Evolutionary conservation across 2,113 vertebrate genomes (phyloP), one percentile per base, ranked within the genome.

Genomic region (Corythornis vintsioides): DNA sequence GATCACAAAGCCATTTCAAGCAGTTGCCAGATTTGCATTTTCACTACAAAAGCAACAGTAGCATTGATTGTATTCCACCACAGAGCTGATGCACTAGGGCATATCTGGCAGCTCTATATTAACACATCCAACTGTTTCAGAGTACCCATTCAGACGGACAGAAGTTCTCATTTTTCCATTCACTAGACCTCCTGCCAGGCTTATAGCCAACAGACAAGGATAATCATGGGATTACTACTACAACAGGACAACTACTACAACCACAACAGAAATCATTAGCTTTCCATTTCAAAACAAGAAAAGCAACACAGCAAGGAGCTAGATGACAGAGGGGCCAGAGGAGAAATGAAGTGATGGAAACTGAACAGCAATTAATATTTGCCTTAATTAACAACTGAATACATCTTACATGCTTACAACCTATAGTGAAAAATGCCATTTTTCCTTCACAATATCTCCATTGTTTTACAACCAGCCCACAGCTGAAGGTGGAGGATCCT

Each of bases 211-310:
- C 71, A 92, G 71, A 95, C 94, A 83, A 55, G 79, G 89, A 86
- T 95, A 93, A 96, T 89, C 94, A 83, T 25, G 75, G 96, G 92
- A 95, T 95, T 96, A 94, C 89, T 80, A 94, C 86, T 25, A 56
- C 84, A 96, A 91, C 78, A 96, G 38, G 8, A 35, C 72, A 42
- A 86, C 94, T 86, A 55, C 92, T 93, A 91, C 74, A 76, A 82
- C 75, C 80, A 85, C 92, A 91, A 86, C 75, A 94, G 78, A 93
- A 94, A 93, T 85, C 89, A 96, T 91, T 91, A 95, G 84, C 91
- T 91, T 93, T 83, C 89, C 57, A 65, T 95, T 96, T 74, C 85
- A 40, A 88, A 95, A 77, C 60, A 83, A 87, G 66, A 77, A 80
- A 91, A 89, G 67, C 67, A 91, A 40, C 75, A 42, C 82, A 88